Evolutionary conservation across 2,113 vertebrate species (phyloP).

Genomic region (Callorhinus ursinus): DNA sequence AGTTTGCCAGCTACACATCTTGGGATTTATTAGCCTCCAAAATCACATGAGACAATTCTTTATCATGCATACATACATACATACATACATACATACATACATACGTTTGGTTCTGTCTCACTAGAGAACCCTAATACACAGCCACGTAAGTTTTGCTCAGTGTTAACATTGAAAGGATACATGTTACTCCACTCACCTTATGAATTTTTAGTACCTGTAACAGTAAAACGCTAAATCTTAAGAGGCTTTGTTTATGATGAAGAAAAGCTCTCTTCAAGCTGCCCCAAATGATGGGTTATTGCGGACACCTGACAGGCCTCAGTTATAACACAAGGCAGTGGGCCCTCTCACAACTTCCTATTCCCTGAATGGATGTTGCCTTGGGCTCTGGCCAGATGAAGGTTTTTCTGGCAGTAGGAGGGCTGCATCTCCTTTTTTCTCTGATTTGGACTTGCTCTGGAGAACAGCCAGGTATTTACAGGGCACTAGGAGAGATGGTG

Average conservation of each 20-base stretch:
- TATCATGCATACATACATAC: background rate
- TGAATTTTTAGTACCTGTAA: background rate
- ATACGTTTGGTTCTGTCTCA: background rate
- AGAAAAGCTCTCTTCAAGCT: background rate
- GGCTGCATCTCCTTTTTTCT: background rate
- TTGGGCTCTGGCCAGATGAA: background rate
- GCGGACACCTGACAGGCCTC: background rate
- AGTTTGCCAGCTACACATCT: background rate
- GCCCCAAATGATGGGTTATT: background rate
- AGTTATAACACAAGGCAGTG: background rate
- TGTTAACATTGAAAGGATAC: background rate
- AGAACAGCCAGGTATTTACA: slow-evolving; percentile 12
- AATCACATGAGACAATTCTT: background rate
- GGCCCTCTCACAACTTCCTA: background rate
- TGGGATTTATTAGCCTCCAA: background rate
- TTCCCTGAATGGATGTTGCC: background rate
- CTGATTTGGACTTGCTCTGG: background rate
- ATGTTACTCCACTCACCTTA: background rate
- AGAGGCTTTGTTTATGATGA: background rate
- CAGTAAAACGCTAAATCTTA: background rate
- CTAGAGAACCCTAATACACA: background rate
- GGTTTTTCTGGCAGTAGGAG: background rate
- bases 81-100: no score
- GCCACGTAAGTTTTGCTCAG: background rate
- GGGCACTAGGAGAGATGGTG: background rate